Evolutionary conservation across 1,140 invertebrate species (phyloP).

Genomic region (Rhopalosiphum maidis): DNA sequence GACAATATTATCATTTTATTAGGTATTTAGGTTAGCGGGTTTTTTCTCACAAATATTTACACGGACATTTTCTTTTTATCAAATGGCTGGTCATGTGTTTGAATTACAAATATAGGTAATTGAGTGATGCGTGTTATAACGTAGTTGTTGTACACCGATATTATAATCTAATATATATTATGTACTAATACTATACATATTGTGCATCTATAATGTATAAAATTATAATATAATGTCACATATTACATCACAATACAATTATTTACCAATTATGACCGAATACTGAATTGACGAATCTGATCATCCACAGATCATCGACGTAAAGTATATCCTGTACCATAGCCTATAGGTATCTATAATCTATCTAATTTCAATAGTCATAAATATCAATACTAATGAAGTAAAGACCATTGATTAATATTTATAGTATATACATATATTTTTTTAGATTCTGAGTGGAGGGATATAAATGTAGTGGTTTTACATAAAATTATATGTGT

Average conservation of each 20-base stretch:
- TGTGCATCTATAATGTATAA: background rate
- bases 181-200: background rate
- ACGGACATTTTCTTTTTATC: background rate
- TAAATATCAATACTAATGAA: background rate
- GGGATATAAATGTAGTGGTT: background rate
- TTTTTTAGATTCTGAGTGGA: background rate
- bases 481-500: too few relatives aligned
- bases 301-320: background rate
- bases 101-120: background rate
- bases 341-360: background rate
- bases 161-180: background rate
- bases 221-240: background rate
- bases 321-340: background rate
- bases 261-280: background rate
- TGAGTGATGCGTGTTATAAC: constrained; percentile 1
- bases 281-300: background rate
- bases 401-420: background rate
- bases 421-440: background rate
- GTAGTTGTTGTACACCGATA: background rate
- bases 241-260: background rate
- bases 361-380: background rate
- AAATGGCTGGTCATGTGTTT: background rate
- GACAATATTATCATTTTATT: constrained; percentile 7
- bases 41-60: background rate
- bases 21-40: constrained; percentile 33